Percentiles rank a stretch among this genome's conserved stretches.
Evolutionary conservation across 2,113 vertebrate genomes (phyloP).

Genomic region (Pyrgilauda ruficollis): DNA sequence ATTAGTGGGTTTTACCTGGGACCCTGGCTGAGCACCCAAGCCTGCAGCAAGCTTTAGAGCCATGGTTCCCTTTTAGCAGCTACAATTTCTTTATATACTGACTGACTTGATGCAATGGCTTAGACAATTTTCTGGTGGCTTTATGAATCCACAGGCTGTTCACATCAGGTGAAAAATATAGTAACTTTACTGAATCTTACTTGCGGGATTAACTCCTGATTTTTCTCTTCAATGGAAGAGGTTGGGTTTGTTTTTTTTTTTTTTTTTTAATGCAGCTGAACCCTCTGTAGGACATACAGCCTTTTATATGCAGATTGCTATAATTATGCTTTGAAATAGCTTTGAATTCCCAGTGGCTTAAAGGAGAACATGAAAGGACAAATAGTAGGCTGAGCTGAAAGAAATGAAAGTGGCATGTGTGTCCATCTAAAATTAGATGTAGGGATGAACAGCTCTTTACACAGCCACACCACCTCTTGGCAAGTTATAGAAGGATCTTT

Average conservation of each 20-base stretch:
- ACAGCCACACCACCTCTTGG: conserved; percentile 54
- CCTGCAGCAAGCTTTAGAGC: neutral
- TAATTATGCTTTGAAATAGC: conserved; percentile 82
- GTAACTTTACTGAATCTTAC: conserved; percentile 68
- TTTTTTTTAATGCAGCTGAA: neutral
- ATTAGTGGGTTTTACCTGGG: neutral
- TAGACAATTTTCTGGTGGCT: conserved; percentile 54
- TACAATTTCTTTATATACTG: neutral
- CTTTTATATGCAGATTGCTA: conserved; percentile 82
- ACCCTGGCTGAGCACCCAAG: rapidly evolving
- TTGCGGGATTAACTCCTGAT: conserved; percentile 75
- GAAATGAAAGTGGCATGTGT: conserved; percentile 63
- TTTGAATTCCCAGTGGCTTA: conserved; percentile 76
- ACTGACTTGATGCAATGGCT: neutral
- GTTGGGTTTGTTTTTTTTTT: neutral
- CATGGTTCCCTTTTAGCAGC: neutral
- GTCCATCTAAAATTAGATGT: conserved; percentile 72
- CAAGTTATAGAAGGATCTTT: conserved; percentile 68
- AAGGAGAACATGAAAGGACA: conserved; percentile 80
- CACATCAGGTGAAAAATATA: conserved; percentile 70
- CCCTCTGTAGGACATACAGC: conserved; percentile 67
- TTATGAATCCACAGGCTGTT: conserved; percentile 45
- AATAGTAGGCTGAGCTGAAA: conserved; percentile 72
- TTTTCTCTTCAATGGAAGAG: conserved; percentile 72
- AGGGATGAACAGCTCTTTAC: conserved; percentile 60